Conservation (phyloP, 2,888 invertebrate species). For the Campoplex nolae region DNA sequence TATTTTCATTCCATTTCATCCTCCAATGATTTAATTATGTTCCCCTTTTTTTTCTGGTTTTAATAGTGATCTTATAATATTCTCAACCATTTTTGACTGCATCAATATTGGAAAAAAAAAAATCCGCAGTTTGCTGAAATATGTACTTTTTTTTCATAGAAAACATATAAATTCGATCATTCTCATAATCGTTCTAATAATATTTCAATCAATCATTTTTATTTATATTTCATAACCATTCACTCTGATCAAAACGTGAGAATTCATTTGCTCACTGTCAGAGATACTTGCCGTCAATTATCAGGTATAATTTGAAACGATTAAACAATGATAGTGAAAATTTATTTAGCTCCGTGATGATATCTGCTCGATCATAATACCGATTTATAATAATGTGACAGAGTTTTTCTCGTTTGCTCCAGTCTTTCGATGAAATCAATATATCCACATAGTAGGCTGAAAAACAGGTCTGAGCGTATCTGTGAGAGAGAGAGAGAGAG, state of each 20-base stretch:
- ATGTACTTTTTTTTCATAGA: background rate
- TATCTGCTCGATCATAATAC: slow-evolving; percentile 34
- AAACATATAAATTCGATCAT: background rate
- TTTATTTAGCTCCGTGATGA: slow-evolving; percentile 19
- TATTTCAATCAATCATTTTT: background rate
- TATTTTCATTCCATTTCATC: slow-evolving; percentile 14
- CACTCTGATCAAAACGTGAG: background rate
- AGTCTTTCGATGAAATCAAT: slow-evolving; percentile 43
- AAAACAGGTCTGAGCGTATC: slow-evolving; percentile 1
- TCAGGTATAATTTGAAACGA: slow-evolving; percentile 24
- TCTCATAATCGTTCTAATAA: background rate
- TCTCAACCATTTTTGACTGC: background rate
- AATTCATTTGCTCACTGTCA: background rate
- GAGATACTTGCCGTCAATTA: background rate
- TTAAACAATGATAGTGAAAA: slow-evolving; percentile 22
- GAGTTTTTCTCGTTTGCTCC: slow-evolving; percentile 26
- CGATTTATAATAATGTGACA: slow-evolving; percentile 24
- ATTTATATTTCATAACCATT: background rate
- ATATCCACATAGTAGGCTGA: background rate
- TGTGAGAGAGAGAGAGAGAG: background rate
- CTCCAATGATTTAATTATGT: background rate
- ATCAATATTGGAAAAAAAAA: background rate
- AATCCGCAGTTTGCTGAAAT: background rate
- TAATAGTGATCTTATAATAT: background rate
- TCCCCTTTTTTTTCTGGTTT: background rate